phyloP scores from a whole-genome alignment of 2,888 invertebrate genomes.

The Dorcus hopei region DNA sequence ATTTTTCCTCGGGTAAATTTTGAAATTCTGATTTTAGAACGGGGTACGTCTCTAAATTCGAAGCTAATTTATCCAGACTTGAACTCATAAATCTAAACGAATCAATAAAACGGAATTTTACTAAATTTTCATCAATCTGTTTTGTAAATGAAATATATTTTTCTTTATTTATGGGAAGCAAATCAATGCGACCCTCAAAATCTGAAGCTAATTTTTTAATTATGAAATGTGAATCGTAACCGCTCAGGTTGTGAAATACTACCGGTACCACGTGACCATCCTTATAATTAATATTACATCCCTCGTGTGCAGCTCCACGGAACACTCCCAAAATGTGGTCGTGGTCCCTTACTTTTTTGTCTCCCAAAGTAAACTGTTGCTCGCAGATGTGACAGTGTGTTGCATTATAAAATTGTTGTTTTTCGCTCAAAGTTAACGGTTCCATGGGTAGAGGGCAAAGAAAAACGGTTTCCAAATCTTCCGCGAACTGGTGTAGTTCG shows the following conservation, averaged over 20 bases:
- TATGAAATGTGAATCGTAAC: conserved; percentile 23
- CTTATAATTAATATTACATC: conserved; percentile 20
- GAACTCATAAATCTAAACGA: too few species aligned
- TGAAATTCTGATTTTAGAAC: background rate
- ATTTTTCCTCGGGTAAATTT: background rate
- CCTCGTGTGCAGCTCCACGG: conserved; percentile 18
- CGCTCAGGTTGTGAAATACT: conserved; percentile 22
- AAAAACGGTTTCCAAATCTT: conserved; percentile 7
- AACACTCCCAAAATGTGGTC: conserved; percentile 19
- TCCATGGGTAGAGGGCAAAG: background rate
- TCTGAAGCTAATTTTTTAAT: conserved; percentile 14
- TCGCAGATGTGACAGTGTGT: conserved; percentile 9
- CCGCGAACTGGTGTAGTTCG: conserved; percentile 6
- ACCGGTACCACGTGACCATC: conserved; percentile 16
- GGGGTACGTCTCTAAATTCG: background rate
- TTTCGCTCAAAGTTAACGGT: background rate
- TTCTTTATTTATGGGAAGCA: conserved; percentile 24
- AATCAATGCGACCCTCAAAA: conserved; percentile 8
- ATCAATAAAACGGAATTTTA: too few species aligned
- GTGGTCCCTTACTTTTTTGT: conserved; percentile 17
- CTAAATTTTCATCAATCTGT: conserved; percentile 17
- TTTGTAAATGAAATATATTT: conserved; percentile 29
- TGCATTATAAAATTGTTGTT: background rate
- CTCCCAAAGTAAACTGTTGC: background rate
- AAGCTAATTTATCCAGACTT: too few species aligned